phyloP scores from a whole-genome alignment of 2,113 vertebrate species.

The Protobothrops flavoviridis region DNA sequence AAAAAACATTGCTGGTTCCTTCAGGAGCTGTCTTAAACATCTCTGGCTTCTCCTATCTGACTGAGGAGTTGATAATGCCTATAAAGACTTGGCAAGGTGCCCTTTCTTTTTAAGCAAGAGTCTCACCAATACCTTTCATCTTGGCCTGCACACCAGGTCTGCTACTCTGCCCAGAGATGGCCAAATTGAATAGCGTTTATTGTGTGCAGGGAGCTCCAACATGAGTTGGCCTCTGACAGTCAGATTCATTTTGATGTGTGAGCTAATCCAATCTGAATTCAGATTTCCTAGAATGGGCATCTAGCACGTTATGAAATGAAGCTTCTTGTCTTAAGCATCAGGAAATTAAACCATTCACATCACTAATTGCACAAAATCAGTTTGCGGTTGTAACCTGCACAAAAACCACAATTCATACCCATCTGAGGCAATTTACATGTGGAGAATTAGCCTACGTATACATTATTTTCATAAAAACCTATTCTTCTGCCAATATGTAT shows the following conservation, averaged over 20 bases:
- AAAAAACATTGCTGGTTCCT: neutral
- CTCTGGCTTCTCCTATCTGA: neutral
- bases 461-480: constrained; percentile 12
- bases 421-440: neutral
- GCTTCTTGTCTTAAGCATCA: constrained; percentile 14
- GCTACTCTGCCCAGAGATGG: neutral
- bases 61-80: neutral
- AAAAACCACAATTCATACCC: constrained; percentile 13
- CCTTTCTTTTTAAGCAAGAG: neutral
- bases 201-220: constrained; percentile 16
- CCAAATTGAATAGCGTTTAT: constrained; percentile 23
- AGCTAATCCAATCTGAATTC: constrained; percentile 50
- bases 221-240: constrained; percentile 33
- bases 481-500: neutral
- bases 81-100: constrained; percentile 6
- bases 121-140: neutral
- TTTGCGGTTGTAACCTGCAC: neutral
- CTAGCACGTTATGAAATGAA: constrained; percentile 13
- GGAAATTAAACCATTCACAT: constrained; percentile 40
- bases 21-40: constrained; percentile 10
- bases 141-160: neutral
- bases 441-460: neutral
- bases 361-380: neutral
- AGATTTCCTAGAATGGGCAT: constrained; percentile 30
- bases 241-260: constrained; percentile 35